Percentiles rank a stretch among this genome's conserved stretches.
These are phyloP conservation scores for Lepilemur septentrionalis DNA, from an alignment of 2,797 vertebrate genomes.

Conservation along the genomic window DNA sequence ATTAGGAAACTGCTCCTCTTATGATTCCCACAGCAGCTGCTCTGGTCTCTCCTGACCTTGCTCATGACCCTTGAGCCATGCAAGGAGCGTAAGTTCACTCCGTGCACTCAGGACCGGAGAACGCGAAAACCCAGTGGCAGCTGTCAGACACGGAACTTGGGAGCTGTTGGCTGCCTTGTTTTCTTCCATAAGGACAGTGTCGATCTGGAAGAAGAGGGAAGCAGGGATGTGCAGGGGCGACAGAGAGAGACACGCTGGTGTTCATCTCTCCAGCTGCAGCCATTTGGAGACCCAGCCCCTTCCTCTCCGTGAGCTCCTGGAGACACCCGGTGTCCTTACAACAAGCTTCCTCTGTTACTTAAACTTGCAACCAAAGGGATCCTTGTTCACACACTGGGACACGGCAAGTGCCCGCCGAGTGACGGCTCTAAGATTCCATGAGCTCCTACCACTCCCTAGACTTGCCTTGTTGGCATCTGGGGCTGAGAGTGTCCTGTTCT, in stretches of 20 bases:
- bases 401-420: fast-evolving
- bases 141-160: not conserved
- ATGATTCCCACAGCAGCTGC: not conserved
- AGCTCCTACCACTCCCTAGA: not conserved
- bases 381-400: not conserved
- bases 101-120: not conserved
- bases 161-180: not conserved
- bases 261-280: not conserved
- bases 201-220: not conserved
- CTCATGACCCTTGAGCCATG: not conserved
- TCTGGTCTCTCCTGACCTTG: not conserved
- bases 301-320: not conserved
- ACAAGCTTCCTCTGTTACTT: not conserved
- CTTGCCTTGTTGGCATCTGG: not conserved
- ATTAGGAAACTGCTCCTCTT: not conserved
- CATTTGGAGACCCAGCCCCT: not conserved
- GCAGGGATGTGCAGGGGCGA: not conserved
- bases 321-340: not conserved
- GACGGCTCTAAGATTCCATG: not conserved
- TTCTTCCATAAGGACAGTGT: not conserved
- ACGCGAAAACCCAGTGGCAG: not conserved
- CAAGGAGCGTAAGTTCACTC: too few relatives aligned
- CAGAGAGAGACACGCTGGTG: fast-evolving
- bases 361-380: not conserved
- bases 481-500: conserved; percentile 29